Evolutionary conservation across 2,113 vertebrate species (phyloP).

Genomic region (Chauna torquata): DNA sequence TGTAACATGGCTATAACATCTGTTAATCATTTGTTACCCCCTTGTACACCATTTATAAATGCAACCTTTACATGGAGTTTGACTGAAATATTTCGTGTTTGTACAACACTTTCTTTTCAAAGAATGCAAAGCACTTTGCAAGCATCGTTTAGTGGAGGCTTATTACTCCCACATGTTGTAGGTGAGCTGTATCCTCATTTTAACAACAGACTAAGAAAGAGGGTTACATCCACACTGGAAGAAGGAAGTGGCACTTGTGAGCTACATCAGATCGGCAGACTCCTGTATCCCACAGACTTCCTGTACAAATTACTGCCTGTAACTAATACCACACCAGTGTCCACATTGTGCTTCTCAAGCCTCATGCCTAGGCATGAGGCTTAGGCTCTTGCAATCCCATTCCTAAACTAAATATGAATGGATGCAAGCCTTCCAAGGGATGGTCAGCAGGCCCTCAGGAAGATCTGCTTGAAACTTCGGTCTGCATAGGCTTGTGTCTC

Average conservation of each 20-base stretch:
- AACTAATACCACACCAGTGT: neutral
- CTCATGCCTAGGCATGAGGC: neutral
- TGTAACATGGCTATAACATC: slow-evolving; percentile 23
- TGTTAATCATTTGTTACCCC: slow-evolving; percentile 62
- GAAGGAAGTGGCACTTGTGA: neutral
- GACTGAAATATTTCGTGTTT: slow-evolving; percentile 67
- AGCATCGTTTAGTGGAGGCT: slow-evolving; percentile 26
- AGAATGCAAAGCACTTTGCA: slow-evolving; percentile 31
- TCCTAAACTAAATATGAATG: neutral
- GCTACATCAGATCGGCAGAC: neutral
- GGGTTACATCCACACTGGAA: neutral
- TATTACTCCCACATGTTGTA: slow-evolving; percentile 46
- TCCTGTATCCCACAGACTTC: neutral
- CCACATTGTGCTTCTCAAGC: neutral
- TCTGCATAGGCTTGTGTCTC: neutral
- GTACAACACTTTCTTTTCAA: slow-evolving; percentile 43
- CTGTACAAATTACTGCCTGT: neutral
- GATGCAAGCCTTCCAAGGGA: neutral
- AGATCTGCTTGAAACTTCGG: neutral
- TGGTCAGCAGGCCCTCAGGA: neutral
- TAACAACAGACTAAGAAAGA: neutral
- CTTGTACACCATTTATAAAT: slow-evolving; percentile 37
- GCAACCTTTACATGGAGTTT: slow-evolving; percentile 32
- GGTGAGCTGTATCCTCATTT: neutral
- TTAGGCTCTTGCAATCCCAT: neutral